Evolutionary conservation across 2,797 vertebrate species (phyloP), one percentile per base, ranked within the genome.

Genomic region (Fistularia tabacaria): DNA sequence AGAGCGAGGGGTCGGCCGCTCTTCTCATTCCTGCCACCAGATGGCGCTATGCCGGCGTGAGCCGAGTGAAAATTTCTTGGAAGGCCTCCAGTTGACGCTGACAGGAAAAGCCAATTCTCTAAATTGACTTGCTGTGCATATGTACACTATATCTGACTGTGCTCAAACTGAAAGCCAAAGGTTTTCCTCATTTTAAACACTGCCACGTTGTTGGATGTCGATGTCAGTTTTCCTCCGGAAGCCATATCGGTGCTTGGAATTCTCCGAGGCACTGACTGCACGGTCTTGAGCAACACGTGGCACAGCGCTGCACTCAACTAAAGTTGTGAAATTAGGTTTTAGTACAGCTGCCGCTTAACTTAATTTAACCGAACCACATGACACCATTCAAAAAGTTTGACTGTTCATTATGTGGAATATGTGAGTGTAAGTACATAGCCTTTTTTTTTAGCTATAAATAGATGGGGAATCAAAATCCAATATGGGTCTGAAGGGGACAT

Each of bases 201-300:
- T 12, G 64, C 54, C 46, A 60, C 51, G 41, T 50, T 25, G 15
- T 62, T 66, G 62, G 44, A 57, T 55, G 69, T 77, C 49, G n/a
- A 57, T 74, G 57, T 71, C 37, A 57, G 60, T 42, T 64, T 49
- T 62, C 25, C 25, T 25, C 25, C 25, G 25, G 59, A 79, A 87
- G 74, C 77, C 81, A 82, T 82, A 81, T 74, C 43, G 57, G 55
- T 54, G 37, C 59, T 55, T 10, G 42, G 13, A 51, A 43, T 62
- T 66, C 0, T 64, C 65, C 49, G 57, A n/a, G 6, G 45, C 41
- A 37, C 1, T 10, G 15, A 60, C 46, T 25, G 49, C 51, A 46
- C 42, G 56, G 15, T 60, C 25, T 25, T 25, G 25, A 25, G 25
- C 5, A 25, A 25, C 25, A 25, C 25, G 25, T 25, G 25, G 25